These are phyloP conservation scores for Drosophila sordidapex DNA, from an alignment of 2,888 invertebrate species.

Conservation along the genomic window DNA sequence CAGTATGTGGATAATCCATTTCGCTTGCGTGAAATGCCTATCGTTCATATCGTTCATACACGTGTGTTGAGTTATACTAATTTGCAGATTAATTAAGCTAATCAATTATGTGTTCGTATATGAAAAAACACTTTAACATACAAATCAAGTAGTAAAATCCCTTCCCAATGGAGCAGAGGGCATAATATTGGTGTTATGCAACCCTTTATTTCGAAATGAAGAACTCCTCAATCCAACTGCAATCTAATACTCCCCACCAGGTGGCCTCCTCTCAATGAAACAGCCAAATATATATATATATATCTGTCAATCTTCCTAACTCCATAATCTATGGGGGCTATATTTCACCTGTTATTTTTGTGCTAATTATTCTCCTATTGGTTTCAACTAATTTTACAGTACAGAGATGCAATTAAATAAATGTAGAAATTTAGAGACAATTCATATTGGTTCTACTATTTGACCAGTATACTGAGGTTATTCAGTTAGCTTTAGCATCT, in stretches of 20 bases:
- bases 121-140: constrained; percentile 19
- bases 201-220: background rate
- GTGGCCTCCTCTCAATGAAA: background rate
- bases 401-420: constrained; percentile 19
- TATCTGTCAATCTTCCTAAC: background rate
- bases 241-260: background rate
- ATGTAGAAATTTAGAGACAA: constrained; percentile 46
- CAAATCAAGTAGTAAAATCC: constrained; percentile 12
- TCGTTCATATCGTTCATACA: background rate
- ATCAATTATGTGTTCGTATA: constrained; percentile 20
- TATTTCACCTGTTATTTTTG: background rate
- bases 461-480: constrained; percentile 7
- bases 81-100: constrained; percentile 29
- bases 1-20: constrained; percentile 11
- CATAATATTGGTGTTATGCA: background rate
- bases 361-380: background rate
- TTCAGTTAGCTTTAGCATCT: background rate
- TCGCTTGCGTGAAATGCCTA: constrained; percentile 20
- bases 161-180: background rate
- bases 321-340: background rate
- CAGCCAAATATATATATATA: background rate
- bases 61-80: constrained; percentile 6
- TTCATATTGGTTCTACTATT: constrained; percentile 26
- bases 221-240: background rate
- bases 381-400: constrained; percentile 6